Evolutionary conservation across 1,140 invertebrate species (phyloP), one percentile per base, ranked within the genome.

Genomic region (Drosophila kanapiae): DNA sequence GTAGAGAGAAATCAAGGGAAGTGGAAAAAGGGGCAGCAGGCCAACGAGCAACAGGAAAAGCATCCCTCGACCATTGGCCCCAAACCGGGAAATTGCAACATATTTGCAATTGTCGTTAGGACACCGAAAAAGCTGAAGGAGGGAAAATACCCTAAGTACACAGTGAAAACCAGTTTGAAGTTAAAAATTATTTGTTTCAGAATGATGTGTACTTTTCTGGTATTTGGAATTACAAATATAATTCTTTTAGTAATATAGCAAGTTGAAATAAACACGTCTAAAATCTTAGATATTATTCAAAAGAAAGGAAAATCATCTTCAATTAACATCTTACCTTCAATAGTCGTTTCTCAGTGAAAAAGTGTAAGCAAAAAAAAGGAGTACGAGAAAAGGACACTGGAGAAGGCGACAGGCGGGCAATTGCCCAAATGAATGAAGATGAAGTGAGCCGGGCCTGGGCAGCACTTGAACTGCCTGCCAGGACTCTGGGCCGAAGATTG

Each of bases 341-440:
- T 27, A n/a, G 13, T 3, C 6, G 35, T 38, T 38, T 65, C 31
- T 27, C 16, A 74, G 14, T 16, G 42, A 27, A 42, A 51, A 78
- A 58, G 10, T 31, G 14, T 9, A 49, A 54, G 16, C 29, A 53
- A 9, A 23, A 18, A 18, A 71, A 29, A 23, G 18, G 10, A 56
- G 13, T 23, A 8, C 18, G 18, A 14, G 4, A 10, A 37, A 53
- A 43, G 48, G 14, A 38, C 42, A 45, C 57, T 51, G 64, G 54
- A 31, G 33, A 56, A 56, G 60, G 51, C 29, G 68, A 35, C 60
- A 45, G 37, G 13, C 54, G 18, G 54, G 83, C 75, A 79, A 86
- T 86, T 85, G 82, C 49, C 80, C 56, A 87, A 83, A 88, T 80
- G 80, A 87, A 87, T 87, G 84, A 88, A 87, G 84, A 88, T 88